Evolutionary conservation across 1,140 invertebrate genomes (phyloP).

Genomic region (Physella acuta): DNA sequence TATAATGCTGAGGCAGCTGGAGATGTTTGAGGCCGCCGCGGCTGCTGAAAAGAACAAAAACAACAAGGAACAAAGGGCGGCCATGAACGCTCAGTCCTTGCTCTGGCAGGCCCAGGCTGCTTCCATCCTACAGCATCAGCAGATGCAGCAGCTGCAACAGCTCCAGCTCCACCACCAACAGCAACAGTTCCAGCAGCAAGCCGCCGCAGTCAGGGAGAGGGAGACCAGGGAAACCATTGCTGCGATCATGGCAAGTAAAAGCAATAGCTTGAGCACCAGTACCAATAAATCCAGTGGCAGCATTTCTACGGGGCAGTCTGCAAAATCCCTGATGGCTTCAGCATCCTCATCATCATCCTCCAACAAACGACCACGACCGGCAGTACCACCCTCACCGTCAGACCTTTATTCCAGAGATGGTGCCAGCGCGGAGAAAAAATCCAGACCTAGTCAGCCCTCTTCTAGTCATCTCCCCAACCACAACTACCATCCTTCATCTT

Average conservation of each 20-base stretch:
- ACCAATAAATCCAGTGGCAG: slow-evolving; percentile 23
- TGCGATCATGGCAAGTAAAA: slow-evolving; percentile 25
- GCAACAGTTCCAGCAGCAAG: slow-evolving; percentile 21
- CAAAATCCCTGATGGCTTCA: slow-evolving; percentile 20
- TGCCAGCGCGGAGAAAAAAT: slow-evolving; percentile 18
- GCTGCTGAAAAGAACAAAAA: slow-evolving; percentile 23
- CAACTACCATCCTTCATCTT: slow-evolving; percentile 12
- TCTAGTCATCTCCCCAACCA: slow-evolving; percentile 20
- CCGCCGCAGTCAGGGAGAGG: slow-evolving; percentile 17
- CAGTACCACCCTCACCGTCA: slow-evolving; percentile 3
- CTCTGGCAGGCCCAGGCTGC: slow-evolving; percentile 24
- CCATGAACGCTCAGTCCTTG: slow-evolving; percentile 19
- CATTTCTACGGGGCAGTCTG: slow-evolving; percentile 26
- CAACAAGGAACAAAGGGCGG: slow-evolving; percentile 18
- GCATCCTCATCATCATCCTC: not conserved
- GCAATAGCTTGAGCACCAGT: slow-evolving; percentile 8
- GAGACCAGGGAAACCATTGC: slow-evolving; percentile 24
- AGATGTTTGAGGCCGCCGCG: slow-evolving; percentile 25
- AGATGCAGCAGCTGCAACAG: slow-evolving; percentile 27
- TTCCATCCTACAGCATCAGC: slow-evolving; percentile 23
- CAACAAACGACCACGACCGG: slow-evolving; percentile 19
- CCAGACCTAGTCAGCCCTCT: slow-evolving; percentile 14
- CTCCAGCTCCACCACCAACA: slow-evolving; percentile 25
- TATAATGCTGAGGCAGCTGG: slow-evolving; percentile 22
- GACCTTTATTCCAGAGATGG: slow-evolving; percentile 22